Evolutionary conservation across 2,888 invertebrate species (phyloP), one percentile per base, ranked within the genome.

Genomic region (Pachliopta kotzebuea): DNA sequence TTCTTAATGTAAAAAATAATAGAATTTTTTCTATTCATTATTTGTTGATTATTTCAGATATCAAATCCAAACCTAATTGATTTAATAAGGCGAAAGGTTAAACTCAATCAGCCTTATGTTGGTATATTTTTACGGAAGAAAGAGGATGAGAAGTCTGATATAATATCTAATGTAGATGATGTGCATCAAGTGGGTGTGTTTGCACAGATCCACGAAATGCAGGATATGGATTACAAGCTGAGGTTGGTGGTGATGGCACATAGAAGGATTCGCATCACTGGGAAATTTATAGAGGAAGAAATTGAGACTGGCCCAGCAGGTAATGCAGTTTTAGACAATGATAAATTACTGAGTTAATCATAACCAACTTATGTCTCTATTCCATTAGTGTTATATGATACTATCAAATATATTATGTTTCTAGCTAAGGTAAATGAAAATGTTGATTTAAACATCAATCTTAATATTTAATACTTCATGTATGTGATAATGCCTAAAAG

Each of bases 161-260:
- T 98, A 21, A 96, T 99, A 0, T 93, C 95, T 17, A 95, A 93
- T 62, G 78, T 99, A 29, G 94, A 96, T 67, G 99, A 99, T 70
- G 93, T 99, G 50, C 96, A 98, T 81, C 90, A 94, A 60, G 94
- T 98, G 29, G 99, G 99, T 11, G 97, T 98, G 2, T 99, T 99
- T 86, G 99, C 98, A 11, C 98, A 99, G 90, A 99, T 99, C 71
- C 97, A 98, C 74, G 99, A 99, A 86, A 94, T 99, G 90, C 98
- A 99, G 82, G 99, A 99, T 81, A 93, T 98, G 80, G 98, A 98
- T 8, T 97, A 97, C 77, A 96, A 96, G 80, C 84, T 98, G 58
- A 93, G 98, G 66, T 93, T 99, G 76, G 98, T 99, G 6, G 96
- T 99, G 11, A 98, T 98, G 95, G 99, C 98, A 0, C 98, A 99